Evolutionary conservation across 1,140 invertebrate genomes (phyloP).

Genomic region (Ips typographus): DNA sequence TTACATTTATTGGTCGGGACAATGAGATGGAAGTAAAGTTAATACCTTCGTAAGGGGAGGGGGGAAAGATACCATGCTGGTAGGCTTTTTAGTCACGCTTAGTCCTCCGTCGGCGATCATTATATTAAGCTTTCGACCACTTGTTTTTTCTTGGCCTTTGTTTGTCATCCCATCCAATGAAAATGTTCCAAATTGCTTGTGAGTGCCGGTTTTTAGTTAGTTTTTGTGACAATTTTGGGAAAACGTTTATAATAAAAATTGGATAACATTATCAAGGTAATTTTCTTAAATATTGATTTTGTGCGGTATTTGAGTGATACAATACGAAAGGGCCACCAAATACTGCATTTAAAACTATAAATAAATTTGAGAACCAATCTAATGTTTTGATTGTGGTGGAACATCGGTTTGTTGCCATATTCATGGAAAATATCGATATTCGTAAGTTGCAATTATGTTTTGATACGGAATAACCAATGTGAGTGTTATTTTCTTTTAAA

Average conservation of each 20-base stretch:
- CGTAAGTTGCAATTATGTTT: no score
- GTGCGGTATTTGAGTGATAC: no score
- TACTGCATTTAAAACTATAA: no score
- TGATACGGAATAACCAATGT: no score
- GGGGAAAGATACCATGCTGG: conserved; percentile 32
- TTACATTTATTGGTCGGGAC: conserved; percentile 31
- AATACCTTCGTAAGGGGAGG: conserved; percentile 15
- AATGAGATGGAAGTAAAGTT: conserved; percentile 35
- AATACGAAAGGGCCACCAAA: no score
- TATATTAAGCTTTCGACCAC: conserved; percentile 31
- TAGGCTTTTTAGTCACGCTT: conserved; percentile 37
- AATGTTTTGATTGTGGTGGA: no score
- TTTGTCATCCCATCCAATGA: conserved; percentile 19
- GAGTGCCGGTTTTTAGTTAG: conserved; percentile 26
- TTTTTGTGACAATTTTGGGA: background rate
- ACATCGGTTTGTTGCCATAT: no score
- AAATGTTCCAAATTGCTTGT: conserved; percentile 23
- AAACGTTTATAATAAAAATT: background rate
- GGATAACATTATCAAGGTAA: no score
- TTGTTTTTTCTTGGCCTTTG: conserved; percentile 33
- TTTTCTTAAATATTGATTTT: no score
- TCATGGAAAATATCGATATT: no score
- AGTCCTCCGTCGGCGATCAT: conserved; percentile 32
- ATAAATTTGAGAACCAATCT: no score
- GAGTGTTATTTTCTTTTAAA: no score